Percentiles rank a stretch among this genome's conserved stretches.
phyloP scores from a whole-genome alignment of 2,797 vertebrate genomes.

The Carapus acus region DNA sequence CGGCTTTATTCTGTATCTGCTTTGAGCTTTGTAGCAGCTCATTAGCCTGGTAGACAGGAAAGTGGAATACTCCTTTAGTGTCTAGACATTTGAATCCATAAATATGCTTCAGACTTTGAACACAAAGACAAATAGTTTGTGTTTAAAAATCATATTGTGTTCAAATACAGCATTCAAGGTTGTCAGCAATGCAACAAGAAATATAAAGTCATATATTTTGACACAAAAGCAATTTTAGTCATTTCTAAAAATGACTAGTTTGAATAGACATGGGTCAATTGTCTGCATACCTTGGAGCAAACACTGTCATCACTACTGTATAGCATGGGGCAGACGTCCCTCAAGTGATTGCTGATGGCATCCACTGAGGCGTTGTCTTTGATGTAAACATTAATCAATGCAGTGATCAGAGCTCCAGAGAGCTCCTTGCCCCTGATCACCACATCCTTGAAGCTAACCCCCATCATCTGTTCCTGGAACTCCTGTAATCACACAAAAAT shows the following conservation, averaged over 20 bases:
- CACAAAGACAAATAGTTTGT: no score
- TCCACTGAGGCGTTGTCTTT: slow-evolving; percentile 93
- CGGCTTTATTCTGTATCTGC: slow-evolving; percentile 86
- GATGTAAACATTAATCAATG: slow-evolving; percentile 95
- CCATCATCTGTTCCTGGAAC: slow-evolving; percentile 91
- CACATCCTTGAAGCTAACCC: slow-evolving; percentile 87
- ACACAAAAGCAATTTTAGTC: background rate
- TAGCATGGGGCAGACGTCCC: slow-evolving; percentile 91
- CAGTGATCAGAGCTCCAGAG: slow-evolving; percentile 87
- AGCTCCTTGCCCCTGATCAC: slow-evolving; percentile 90
- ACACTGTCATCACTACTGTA: slow-evolving; percentile 93
- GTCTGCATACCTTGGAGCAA: slow-evolving; percentile 87
- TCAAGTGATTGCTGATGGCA: slow-evolving; percentile 86
- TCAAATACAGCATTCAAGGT: slow-evolving; percentile 6
- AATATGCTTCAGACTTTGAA: no score
- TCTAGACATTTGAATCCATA: no score
- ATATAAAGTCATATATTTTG: background rate
- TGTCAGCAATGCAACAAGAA: slow-evolving; percentile 8
- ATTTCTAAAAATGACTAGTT: no score
- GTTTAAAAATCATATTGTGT: slow-evolving; percentile 14
- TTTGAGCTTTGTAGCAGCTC: slow-evolving; percentile 90
- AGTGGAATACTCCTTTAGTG: no score
- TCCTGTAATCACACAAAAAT: slow-evolving; percentile 70
- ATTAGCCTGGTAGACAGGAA: slow-evolving; percentile 78
- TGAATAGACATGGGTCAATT: no score